Conservation (phyloP, 2,113 vertebrate species). For the Ellobius talpinus region DNA sequence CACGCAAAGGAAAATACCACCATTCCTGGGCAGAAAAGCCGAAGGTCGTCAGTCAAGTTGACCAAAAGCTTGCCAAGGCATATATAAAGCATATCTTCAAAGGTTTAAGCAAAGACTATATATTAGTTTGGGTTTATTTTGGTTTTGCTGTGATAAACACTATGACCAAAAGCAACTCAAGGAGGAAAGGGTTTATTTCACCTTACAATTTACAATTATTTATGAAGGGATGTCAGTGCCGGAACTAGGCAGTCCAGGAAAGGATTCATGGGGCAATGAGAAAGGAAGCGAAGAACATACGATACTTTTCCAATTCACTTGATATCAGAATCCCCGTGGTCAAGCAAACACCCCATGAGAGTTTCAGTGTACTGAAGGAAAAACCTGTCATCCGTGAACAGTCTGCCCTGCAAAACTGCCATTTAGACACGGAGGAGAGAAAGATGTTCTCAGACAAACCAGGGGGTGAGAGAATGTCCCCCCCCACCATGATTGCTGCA, state of each 20-base stretch:
- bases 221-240: background rate
- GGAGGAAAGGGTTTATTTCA: background rate
- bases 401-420: background rate
- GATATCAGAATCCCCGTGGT: background rate
- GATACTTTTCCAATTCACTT: no score
- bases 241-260: background rate
- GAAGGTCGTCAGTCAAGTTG: background rate
- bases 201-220: background rate
- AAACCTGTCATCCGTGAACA: background rate
- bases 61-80: background rate
- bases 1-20: background rate
- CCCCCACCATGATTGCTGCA: background rate
- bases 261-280: background rate
- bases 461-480: background rate
- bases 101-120: background rate
- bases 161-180: background rate
- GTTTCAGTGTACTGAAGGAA: background rate
- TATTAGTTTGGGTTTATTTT: background rate
- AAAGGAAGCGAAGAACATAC: background rate
- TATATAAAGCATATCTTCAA: background rate
- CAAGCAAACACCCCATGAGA: background rate
- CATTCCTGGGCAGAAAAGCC: background rate
- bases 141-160: background rate
- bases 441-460: background rate
- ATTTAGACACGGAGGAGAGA: background rate